These are phyloP conservation scores for Betta splendens DNA, from an alignment of 2,797 vertebrate species.

Conservation along the genomic window DNA sequence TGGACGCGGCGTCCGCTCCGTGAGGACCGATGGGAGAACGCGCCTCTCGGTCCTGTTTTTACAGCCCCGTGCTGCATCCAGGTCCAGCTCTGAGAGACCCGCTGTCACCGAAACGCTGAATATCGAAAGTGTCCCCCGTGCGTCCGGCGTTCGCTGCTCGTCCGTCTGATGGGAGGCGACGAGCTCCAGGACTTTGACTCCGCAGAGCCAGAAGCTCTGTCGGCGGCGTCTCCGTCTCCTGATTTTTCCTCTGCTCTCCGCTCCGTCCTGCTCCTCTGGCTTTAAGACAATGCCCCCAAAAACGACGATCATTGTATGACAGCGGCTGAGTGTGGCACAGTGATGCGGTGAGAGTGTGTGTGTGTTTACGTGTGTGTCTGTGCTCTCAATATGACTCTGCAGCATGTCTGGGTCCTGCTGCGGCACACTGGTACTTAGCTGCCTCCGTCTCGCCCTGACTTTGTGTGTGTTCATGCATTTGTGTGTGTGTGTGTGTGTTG, in stretches of 20 bases:
- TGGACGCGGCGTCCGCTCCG: slow-evolving; percentile 3
- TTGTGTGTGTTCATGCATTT: slow-evolving; percentile 37
- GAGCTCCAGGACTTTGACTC: slow-evolving; percentile 25
- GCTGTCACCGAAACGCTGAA: slow-evolving; percentile 4
- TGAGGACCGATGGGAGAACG: too few relatives aligned
- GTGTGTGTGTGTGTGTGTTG: slow-evolving; percentile 27
- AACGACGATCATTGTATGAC: slow-evolving; percentile 62
- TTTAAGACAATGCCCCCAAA: slow-evolving; percentile 73
- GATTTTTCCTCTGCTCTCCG: slow-evolving; percentile 51
- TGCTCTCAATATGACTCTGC: slow-evolving; percentile 68
- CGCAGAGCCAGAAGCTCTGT: slow-evolving; percentile 22
- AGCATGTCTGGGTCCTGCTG: slow-evolving; percentile 64
- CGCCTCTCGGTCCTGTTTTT: too few relatives aligned
- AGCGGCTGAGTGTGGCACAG: slow-evolving; percentile 58
- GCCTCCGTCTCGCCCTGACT: slow-evolving; percentile 41
- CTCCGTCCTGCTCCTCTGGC: slow-evolving; percentile 70
- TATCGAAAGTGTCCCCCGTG: slow-evolving; percentile 22
- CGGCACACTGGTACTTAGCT: slow-evolving; percentile 47
- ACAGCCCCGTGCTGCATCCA: not conserved
- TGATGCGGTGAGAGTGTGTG: slow-evolving; percentile 58
- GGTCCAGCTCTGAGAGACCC: slow-evolving; percentile 33
- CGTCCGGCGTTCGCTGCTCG: not conserved
- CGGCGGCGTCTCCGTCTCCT: slow-evolving; percentile 46
- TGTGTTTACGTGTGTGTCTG: slow-evolving; percentile 41
- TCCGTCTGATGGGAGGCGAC: slow-evolving; percentile 23